Conservation (phyloP, 2,113 vertebrate genomes). For the Chloropsis cyanopogon region DNA sequence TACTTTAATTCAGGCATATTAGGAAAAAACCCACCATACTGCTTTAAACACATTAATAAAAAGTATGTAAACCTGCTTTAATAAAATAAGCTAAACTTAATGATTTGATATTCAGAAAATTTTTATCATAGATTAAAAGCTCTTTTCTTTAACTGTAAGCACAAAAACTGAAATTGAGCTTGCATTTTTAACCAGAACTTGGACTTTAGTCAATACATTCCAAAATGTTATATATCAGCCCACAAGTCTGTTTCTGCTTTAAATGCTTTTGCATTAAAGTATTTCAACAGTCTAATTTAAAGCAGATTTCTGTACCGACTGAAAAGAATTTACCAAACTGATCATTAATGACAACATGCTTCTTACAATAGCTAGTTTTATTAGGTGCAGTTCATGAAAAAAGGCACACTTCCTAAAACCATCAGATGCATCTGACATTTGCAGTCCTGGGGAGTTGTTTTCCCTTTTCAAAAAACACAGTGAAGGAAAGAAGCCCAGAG, state of each 20-base stretch:
- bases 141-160: background rate
- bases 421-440: background rate
- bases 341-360: background rate
- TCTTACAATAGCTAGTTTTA: background rate
- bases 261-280: background rate
- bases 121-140: background rate
- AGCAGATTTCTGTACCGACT: conserved; percentile 10
- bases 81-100: background rate
- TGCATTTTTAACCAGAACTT: background rate
- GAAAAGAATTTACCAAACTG: background rate
- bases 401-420: background rate
- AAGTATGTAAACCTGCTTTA: background rate
- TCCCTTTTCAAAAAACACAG: background rate
- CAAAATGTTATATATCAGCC: background rate
- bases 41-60: background rate
- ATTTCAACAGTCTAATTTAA: conserved; percentile 19
- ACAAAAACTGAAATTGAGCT: background rate
- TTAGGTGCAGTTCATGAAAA: conserved; percentile 5
- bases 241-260: background rate
- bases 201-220: background rate
- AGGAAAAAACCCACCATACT: background rate
- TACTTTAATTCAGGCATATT: background rate
- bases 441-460: background rate
- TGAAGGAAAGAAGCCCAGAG: conserved; percentile 55
- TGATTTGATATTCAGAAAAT: background rate